Base-by-base conservation (phyloP, 1,140 invertebrate species). In the Drosophila malerkotliana region DNA sequence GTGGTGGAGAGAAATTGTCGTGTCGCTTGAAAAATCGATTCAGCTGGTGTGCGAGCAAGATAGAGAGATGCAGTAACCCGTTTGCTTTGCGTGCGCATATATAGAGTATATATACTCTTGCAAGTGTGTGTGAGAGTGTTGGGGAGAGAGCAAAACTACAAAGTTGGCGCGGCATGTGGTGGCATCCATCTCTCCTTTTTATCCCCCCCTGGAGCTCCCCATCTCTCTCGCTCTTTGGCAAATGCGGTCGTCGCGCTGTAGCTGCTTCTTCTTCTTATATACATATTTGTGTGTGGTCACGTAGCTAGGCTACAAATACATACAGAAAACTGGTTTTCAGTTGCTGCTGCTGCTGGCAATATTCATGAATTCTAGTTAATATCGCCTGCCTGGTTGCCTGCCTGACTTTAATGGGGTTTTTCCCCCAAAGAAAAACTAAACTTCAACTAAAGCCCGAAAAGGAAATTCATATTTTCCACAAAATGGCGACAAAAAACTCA, bases 21-120 rank as follows among this genome's bases (percentile, higher is more conserved):
- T 77, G 77, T 77, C 82, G 81, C 76, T 77, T 72, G 79, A 82
- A 88, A 83, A 88, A 88, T 88, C 83, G 83, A 87, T 87, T 78
- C 71, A 87, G 82, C 82, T 81, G 75, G 30, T 8, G 78, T 74
- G 77, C 55, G 60, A 85, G 64, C 41, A 63, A 52, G 67, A 63
- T 41, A 34, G 72, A 37, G 56, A 64, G 44, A 73, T 75, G 69
- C 77, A 76, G 76, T 79, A 79, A 85, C 82, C 82, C 82, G 83
- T 82, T 87, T 87, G 51, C 62, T 79, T 44, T 82, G 83, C 76
- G 75, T 88, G 82, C 83, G 83, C 75, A 51, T 61, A 63, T 37
- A 44, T 15, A 6, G 4, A 44, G 6, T 47, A 47, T 45, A 47
- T 45, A 45, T 60, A 64, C 52, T 45, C 51, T 61, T 53, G 39